Evolutionary conservation across 2,113 vertebrate species (phyloP).

Genomic region (Gyps fulvus): DNA sequence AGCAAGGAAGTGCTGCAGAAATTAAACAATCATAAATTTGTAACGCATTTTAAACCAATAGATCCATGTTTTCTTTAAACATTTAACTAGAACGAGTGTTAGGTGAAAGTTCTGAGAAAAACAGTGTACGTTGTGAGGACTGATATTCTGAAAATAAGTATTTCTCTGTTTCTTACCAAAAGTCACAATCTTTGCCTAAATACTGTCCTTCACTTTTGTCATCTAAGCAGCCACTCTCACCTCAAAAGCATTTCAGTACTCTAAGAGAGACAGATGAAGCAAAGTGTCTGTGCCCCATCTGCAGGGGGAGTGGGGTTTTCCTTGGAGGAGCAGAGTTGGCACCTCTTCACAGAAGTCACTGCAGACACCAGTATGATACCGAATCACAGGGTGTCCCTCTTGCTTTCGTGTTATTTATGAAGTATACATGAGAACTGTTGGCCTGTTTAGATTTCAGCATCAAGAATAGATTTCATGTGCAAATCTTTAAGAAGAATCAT

Average conservation of each 20-base stretch:
- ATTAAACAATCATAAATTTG: neutral
- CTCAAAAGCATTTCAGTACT: neutral
- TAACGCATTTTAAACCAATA: neutral
- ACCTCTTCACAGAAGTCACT: neutral
- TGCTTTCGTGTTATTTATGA: neutral
- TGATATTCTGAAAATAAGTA: neutral
- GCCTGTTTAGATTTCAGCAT: neutral
- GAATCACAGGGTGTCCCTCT: neutral
- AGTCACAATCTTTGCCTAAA: neutral
- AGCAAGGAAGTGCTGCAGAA: neutral
- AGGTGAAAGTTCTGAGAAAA: neutral
- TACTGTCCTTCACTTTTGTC: neutral
- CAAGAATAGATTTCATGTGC: neutral
- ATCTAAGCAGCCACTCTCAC: neutral
- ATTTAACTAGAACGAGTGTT: neutral
- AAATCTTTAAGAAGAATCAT: neutral
- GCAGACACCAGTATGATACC: neutral
- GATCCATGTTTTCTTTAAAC: neutral
- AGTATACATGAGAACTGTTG: neutral
- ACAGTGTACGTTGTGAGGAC: fast-evolving
- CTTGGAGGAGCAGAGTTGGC: neutral
- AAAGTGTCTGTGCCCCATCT: neutral
- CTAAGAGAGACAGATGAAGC: neutral
- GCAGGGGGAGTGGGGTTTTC: neutral
- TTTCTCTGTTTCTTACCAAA: neutral